A percentile compares a stretch with the other conserved stretches of the same genome.
Conservation (phyloP, 2,797 vertebrate genomes). For the Onychomys torridus region DNA sequence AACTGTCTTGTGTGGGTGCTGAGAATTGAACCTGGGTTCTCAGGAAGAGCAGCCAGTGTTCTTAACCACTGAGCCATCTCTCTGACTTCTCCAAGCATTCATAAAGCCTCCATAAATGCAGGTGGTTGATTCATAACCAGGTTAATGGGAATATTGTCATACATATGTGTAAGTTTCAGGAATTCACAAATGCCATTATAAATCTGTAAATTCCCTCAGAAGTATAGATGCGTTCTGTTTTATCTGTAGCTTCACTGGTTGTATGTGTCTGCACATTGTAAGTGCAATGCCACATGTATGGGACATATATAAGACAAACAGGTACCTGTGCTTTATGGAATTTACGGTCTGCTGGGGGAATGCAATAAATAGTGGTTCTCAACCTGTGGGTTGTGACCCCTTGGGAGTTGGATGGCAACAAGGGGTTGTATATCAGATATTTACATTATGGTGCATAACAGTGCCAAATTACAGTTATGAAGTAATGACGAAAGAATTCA, state of each 20-base stretch:
- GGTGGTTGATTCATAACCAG: background rate
- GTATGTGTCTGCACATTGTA: background rate
- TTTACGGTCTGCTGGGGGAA: background rate
- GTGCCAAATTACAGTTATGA: background rate
- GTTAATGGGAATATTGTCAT: conserved; percentile 1
- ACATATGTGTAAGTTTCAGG: background rate
- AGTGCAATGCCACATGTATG: background rate
- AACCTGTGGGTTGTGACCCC: background rate
- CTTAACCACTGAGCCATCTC: background rate
- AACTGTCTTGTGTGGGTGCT: background rate
- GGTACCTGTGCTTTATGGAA: background rate
- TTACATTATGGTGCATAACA: background rate
- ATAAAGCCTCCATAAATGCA: background rate
- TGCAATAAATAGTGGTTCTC: background rate
- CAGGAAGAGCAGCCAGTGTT: background rate
- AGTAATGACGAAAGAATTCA: background rate
- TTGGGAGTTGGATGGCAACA: background rate
- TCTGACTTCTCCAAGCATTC: background rate
- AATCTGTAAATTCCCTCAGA: background rate
- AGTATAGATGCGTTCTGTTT: background rate
- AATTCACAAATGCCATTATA: background rate
- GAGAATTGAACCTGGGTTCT: background rate
- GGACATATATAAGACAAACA: background rate
- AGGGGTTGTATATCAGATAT: background rate
- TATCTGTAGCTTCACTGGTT: background rate